These are phyloP conservation scores for Atethmia centrago DNA, from an alignment of 2,888 invertebrate species.

Conservation along the genomic window DNA sequence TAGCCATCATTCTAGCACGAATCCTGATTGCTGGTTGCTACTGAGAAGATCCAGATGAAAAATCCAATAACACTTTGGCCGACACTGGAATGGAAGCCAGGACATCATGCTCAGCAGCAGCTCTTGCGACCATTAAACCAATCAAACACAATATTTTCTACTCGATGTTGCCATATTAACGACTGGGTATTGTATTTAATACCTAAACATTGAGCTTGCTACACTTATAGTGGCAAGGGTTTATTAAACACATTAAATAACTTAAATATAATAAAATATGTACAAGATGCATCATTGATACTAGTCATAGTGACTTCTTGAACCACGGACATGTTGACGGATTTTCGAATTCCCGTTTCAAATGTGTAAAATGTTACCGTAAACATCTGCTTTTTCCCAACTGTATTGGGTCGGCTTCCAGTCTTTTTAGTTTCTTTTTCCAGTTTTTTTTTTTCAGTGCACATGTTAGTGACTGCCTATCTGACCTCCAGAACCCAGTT, in stretches of 20 bases:
- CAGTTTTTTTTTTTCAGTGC: no score
- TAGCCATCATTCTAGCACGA: no score
- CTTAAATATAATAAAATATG: slow-evolving; percentile 53
- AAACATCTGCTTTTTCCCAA: not conserved
- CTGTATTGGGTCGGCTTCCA: not conserved
- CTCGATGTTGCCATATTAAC: slow-evolving; percentile 10
- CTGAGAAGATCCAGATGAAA: not conserved
- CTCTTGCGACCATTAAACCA: no score
- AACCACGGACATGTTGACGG: not conserved
- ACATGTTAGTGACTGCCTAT: not conserved
- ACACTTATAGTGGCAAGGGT: slow-evolving; percentile 25
- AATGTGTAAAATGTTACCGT: not conserved
- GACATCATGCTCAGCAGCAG: no score
- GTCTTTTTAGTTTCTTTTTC: no score
- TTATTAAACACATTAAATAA: slow-evolving; percentile 38
- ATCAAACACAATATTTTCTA: not conserved
- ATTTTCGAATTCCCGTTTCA: not conserved
- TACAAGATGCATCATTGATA: slow-evolving; percentile 45
- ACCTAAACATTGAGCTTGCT: slow-evolving; percentile 18
- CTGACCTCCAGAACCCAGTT: not conserved
- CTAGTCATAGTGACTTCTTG: not conserved
- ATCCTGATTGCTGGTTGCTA: not conserved
- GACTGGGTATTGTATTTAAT: not conserved
- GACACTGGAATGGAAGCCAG: not conserved
- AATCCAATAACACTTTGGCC: not conserved